Conservation (phyloP, 1,140 invertebrate species). For the Hyles euphorbiae region DNA sequence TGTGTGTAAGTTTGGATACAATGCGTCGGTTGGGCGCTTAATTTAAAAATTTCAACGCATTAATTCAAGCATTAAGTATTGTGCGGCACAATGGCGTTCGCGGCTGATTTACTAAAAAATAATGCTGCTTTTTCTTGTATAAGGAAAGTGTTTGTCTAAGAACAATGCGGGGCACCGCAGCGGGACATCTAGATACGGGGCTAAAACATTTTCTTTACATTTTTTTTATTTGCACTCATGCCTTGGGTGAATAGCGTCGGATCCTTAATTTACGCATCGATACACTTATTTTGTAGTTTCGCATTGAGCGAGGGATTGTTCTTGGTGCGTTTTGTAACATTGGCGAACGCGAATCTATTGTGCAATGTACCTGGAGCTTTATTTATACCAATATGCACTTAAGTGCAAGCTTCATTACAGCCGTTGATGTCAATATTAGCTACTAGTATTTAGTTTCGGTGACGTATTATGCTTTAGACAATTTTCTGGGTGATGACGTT, state of each 20-base stretch:
- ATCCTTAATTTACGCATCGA: constrained; percentile 72
- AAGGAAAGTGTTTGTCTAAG: constrained; percentile 72
- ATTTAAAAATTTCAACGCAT: constrained; percentile 37
- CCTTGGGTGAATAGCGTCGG: constrained; percentile 56
- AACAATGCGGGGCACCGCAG: constrained; percentile 63
- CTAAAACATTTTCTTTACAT: constrained; percentile 57
- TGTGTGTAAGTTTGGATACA: constrained; percentile 12
- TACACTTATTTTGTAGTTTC: constrained; percentile 61
- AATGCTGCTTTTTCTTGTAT: constrained; percentile 46
- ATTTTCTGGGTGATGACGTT: too few relatives aligned
- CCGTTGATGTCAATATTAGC: too few relatives aligned
- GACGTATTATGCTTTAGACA: too few relatives aligned
- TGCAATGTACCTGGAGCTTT: constrained; percentile 27
- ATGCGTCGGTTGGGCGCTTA: constrained; percentile 29
- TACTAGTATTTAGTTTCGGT: too few relatives aligned
- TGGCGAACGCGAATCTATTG: constrained; percentile 44
- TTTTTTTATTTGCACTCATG: constrained; percentile 57
- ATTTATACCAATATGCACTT: constrained; percentile 1
- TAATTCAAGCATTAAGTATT: constrained; percentile 55
- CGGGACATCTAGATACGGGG: constrained; percentile 65
- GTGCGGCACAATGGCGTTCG: constrained; percentile 38
- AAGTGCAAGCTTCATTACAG: background rate
- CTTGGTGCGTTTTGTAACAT: constrained; percentile 60
- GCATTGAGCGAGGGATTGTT: constrained; percentile 62
- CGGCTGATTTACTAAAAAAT: constrained; percentile 54